Conservation (phyloP, 1,140 invertebrate genomes). For the Lanistes nyassanus region DNA sequence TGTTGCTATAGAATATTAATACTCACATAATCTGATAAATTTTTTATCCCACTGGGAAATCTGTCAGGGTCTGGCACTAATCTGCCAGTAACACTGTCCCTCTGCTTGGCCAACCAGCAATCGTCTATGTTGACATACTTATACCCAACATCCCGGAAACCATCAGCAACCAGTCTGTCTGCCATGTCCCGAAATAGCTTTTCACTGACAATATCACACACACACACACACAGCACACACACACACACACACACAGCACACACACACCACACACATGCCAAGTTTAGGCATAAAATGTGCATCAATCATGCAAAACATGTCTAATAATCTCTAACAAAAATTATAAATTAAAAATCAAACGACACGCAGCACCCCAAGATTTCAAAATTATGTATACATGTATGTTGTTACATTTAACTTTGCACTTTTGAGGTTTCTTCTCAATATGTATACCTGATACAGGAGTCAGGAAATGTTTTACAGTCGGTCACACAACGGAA, state of each 20-base stretch:
- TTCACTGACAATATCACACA: constrained; percentile 75
- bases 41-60: constrained; percentile 93
- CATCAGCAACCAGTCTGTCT: constrained; percentile 87
- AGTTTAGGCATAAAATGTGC: too few relatives aligned
- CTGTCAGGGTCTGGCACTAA: constrained; percentile 86
- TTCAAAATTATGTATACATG: too few relatives aligned
- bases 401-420: too few relatives aligned
- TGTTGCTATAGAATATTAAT: too few relatives aligned
- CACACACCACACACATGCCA: too few relatives aligned
- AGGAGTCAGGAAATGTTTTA: constrained; percentile 62
- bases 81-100: constrained; percentile 76
- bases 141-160: constrained; percentile 89
- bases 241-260: too few relatives aligned
- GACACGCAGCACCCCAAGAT: too few relatives aligned
- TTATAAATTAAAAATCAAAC: too few relatives aligned
- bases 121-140: constrained; percentile 95
- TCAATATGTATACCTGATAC: constrained; percentile 57
- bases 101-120: constrained; percentile 89
- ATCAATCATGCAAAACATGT: too few relatives aligned
- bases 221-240: too few relatives aligned
- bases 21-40: constrained; percentile 89
- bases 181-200: constrained; percentile 91
- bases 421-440: not conserved
- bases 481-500: constrained; percentile 65
- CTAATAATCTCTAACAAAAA: too few relatives aligned